phyloP scores from a whole-genome alignment of 2,888 invertebrate species.

The Nemotelus pantherinus region DNA sequence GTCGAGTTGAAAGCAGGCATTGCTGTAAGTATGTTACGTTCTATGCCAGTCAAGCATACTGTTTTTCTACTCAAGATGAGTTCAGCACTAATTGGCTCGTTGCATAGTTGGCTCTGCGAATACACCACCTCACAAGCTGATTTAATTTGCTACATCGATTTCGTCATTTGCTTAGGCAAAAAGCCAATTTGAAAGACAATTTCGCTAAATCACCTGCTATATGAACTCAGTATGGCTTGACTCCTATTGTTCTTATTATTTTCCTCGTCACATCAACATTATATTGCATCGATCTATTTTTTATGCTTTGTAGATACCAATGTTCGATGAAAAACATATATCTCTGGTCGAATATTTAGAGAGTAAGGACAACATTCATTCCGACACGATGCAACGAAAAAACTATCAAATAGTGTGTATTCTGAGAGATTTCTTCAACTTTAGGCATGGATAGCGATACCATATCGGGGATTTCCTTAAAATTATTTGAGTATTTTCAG shows the following conservation, averaged over 20 bases:
- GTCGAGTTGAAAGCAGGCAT: conserved; percentile 2
- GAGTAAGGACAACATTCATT: neutral
- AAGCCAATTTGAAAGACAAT: too few species aligned
- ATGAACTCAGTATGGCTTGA: too few species aligned
- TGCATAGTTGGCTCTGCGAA: too few species aligned
- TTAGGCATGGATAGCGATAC: conserved; percentile 1
- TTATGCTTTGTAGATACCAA: neutral
- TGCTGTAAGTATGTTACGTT: neutral
- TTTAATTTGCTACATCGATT: too few species aligned
- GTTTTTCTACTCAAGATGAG: too few species aligned
- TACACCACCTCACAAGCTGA: too few species aligned
- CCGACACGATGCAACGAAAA: conserved; percentile 19
- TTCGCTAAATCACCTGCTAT: too few species aligned
- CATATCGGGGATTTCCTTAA: neutral
- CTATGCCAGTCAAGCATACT: too few species aligned
- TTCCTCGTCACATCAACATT: too few species aligned
- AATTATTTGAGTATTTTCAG: neutral
- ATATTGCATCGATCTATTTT: neutral
- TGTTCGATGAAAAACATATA: neutral
- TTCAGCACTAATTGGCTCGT: too few species aligned
- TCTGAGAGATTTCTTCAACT: conserved; percentile 9
- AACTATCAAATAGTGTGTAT: conserved; percentile 8
- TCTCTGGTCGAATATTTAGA: conserved; percentile 18
- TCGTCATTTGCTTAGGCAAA: too few species aligned
- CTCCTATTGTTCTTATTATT: too few species aligned